phyloP scores from a whole-genome alignment of 2,113 vertebrate genomes.

The Verasper variegatus region DNA sequence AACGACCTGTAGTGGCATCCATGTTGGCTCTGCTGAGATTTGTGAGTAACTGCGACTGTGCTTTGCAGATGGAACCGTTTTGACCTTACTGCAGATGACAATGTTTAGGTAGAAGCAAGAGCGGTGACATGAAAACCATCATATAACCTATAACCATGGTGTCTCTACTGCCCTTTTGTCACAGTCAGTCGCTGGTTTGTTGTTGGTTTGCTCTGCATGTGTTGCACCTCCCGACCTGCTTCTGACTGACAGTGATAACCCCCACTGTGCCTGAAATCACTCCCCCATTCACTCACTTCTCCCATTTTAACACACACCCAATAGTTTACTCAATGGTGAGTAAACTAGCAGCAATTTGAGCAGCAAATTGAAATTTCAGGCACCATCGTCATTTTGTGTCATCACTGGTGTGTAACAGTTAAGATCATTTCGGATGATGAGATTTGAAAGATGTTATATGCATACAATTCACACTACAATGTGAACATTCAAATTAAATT shows the following conservation, averaged over 20 bases:
- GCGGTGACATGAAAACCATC: neutral
- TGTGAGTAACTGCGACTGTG: slow-evolving; percentile 3
- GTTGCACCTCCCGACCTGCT: slow-evolving; percentile 45
- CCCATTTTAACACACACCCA: neutral
- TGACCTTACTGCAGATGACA: neutral
- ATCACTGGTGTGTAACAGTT: neutral
- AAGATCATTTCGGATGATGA: neutral
- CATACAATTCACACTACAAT: neutral
- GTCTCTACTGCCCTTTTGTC: slow-evolving; percentile 16
- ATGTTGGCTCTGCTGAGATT: slow-evolving; percentile 4
- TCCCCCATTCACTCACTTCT: neutral
- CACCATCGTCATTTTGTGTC: neutral
- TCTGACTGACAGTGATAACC: slow-evolving; percentile 34
- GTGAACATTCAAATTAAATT: neutral
- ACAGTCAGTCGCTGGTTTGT: slow-evolving; percentile 10
- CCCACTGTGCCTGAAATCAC: slow-evolving; percentile 18
- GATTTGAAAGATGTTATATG: too few relatives aligned
- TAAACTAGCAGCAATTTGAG: too few relatives aligned
- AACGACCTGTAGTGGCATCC: neutral
- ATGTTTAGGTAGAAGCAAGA: neutral
- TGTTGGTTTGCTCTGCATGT: slow-evolving; percentile 52
- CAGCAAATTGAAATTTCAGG: neutral
- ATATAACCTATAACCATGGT: neutral
- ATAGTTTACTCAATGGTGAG: neutral
- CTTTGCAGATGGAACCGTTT: neutral